phyloP scores from a whole-genome alignment of 2,888 invertebrate genomes.

The Drosophila meridionalis region DNA sequence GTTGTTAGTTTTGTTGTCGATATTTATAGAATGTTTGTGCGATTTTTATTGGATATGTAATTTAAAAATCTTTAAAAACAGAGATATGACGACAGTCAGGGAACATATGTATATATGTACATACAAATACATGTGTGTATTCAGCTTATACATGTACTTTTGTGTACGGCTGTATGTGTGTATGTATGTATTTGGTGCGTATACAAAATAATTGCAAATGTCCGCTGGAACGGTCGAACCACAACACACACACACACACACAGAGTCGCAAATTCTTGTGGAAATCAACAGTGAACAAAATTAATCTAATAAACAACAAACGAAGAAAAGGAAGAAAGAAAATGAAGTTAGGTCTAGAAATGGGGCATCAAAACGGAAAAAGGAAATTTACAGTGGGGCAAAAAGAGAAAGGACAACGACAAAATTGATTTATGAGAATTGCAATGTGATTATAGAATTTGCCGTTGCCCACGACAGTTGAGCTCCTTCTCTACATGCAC shows the following conservation, averaged over 20 bases:
- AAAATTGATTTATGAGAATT: not conserved
- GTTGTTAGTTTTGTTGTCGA: slow-evolving; percentile 31
- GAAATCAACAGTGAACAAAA: slow-evolving; percentile 19
- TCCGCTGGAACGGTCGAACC: slow-evolving; percentile 11
- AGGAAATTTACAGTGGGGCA: not conserved
- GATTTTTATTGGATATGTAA: slow-evolving; percentile 62
- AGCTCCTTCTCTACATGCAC: not conserved
- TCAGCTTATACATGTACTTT: not conserved
- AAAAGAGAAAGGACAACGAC: not conserved
- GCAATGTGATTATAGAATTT: not conserved
- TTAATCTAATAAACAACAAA: slow-evolving; percentile 1
- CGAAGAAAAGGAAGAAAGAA: not conserved
- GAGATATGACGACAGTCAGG: slow-evolving; percentile 38
- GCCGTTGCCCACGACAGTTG: not conserved
- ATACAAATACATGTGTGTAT: not conserved
- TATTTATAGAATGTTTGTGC: slow-evolving; percentile 58
- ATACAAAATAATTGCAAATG: slow-evolving; percentile 26
- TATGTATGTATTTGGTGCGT: not conserved
- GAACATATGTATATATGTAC: not conserved
- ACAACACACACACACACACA: not conserved
- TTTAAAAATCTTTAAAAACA: slow-evolving; percentile 36
- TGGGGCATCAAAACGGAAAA: not conserved
- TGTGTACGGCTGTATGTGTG: not conserved
- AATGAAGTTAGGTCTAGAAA: not conserved
- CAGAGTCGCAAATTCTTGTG: slow-evolving; percentile 4